These are phyloP conservation scores for Theodoxus fluviatilis DNA, from an alignment of 2,888 invertebrate genomes.

Conservation along the genomic window DNA sequence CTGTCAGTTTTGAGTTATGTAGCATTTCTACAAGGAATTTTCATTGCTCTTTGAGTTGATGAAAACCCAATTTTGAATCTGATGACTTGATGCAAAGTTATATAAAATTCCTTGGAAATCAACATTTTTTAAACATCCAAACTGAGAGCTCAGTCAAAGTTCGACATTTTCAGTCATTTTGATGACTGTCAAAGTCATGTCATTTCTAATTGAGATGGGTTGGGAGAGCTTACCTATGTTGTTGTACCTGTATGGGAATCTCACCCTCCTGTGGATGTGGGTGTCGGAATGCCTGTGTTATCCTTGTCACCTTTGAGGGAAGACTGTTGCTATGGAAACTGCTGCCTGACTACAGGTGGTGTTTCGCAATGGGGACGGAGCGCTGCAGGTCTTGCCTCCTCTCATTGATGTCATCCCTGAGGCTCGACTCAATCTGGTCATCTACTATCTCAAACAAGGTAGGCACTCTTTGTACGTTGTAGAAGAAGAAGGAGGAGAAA, in stretches of 20 bases:
- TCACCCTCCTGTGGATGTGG: no score
- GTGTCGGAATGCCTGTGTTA: no score
- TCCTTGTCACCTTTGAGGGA: no score
- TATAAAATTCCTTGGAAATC: background rate
- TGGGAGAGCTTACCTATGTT: background rate
- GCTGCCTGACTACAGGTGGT: slow-evolving; percentile 73
- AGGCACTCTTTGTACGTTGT: no score
- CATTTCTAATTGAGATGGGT: background rate
- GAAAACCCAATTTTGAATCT: background rate
- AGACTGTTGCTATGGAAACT: no score
- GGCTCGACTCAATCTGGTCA: slow-evolving; percentile 93
- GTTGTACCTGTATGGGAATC: background rate
- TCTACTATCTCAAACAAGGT: slow-evolving; percentile 87
- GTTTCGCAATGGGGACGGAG: slow-evolving; percentile 91
- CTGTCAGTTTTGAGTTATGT: no score
- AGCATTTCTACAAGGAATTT: no score
- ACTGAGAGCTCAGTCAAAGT: no score
- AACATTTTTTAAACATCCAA: background rate
- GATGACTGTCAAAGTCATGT: background rate
- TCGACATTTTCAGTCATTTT: no score
- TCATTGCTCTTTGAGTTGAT: no score
- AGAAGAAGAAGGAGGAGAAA: no score
- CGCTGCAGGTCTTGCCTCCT: slow-evolving; percentile 88
- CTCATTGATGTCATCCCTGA: slow-evolving; percentile 95
- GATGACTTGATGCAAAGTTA: background rate